Evolutionary conservation across 2,113 vertebrate genomes (phyloP).

Genomic region (Prunella fulvescens): DNA sequence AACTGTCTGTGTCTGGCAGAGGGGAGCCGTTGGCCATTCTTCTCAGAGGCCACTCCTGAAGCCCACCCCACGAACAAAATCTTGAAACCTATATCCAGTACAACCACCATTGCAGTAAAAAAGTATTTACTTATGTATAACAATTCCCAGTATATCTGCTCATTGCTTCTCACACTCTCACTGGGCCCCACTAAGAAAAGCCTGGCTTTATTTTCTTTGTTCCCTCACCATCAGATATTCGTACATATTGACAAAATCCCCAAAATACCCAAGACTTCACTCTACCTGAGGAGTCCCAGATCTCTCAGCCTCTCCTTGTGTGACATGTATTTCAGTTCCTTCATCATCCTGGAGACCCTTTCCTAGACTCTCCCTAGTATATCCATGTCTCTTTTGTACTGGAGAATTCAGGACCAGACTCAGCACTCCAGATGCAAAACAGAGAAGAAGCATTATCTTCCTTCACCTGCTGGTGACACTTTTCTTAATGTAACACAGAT

Average conservation of each 20-base stretch:
- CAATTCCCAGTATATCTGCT: background rate
- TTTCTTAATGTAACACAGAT: background rate
- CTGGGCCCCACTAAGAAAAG: background rate
- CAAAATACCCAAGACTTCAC: background rate
- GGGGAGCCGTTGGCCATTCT: background rate
- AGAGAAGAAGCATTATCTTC: background rate
- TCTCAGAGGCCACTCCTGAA: background rate
- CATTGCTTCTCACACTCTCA: background rate
- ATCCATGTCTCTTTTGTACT: background rate
- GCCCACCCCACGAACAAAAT: background rate
- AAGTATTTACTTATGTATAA: background rate
- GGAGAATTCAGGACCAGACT: background rate
- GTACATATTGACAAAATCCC: background rate
- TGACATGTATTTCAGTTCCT: background rate
- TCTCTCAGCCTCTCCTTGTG: background rate
- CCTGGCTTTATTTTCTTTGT: background rate
- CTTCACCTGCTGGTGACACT: background rate
- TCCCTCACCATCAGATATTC: background rate
- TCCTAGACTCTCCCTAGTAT: no score
- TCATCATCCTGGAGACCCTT: background rate
- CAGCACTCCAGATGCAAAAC: background rate
- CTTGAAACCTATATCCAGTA: background rate
- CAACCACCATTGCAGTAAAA: background rate
- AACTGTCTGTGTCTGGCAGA: background rate
- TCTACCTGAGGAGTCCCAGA: background rate